phyloP scores from a whole-genome alignment of 92 coral and sea anemone species.

The Desmophyllum pertusum region DNA sequence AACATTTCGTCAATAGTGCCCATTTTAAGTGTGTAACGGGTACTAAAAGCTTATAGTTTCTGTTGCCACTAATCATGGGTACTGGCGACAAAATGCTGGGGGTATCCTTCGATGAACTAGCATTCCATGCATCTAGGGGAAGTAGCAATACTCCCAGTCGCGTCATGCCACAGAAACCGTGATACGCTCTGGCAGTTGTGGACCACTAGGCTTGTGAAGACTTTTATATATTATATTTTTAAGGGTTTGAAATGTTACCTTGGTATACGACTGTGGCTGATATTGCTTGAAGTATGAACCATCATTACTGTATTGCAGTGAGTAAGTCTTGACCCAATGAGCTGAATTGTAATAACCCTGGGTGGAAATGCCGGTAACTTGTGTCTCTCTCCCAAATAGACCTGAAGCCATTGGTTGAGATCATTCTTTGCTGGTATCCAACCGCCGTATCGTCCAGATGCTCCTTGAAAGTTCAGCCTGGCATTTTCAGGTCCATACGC shows the following conservation, averaged over 20 bases:
- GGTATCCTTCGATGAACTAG: too few relatives aligned
- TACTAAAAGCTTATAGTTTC: too few relatives aligned
- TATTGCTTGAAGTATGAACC: background rate
- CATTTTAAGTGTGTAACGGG: too few relatives aligned
- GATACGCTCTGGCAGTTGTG: too few relatives aligned
- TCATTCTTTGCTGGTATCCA: slow-evolving; percentile 9
- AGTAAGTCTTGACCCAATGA: background rate
- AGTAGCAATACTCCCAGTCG: too few relatives aligned
- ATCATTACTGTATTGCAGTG: background rate
- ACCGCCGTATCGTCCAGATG: background rate
- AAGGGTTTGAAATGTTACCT: slow-evolving; percentile 28
- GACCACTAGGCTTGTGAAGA: too few relatives aligned
- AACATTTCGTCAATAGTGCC: too few relatives aligned
- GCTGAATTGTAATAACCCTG: slow-evolving; percentile 10
- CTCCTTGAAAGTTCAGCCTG: slow-evolving; percentile 15
- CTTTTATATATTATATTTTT: too few relatives aligned
- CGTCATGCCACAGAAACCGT: too few relatives aligned
- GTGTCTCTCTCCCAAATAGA: slow-evolving; percentile 24
- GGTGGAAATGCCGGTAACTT: slow-evolving; percentile 35
- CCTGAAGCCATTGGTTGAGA: slow-evolving; percentile 39
- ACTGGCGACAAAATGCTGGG: too few relatives aligned
- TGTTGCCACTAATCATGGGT: too few relatives aligned
- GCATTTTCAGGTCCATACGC: slow-evolving; percentile 28
- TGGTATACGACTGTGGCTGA: background rate
- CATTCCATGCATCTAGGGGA: too few relatives aligned